Conservation (phyloP, 2,888 invertebrate genomes). For the Meta bourneti region DNA sequence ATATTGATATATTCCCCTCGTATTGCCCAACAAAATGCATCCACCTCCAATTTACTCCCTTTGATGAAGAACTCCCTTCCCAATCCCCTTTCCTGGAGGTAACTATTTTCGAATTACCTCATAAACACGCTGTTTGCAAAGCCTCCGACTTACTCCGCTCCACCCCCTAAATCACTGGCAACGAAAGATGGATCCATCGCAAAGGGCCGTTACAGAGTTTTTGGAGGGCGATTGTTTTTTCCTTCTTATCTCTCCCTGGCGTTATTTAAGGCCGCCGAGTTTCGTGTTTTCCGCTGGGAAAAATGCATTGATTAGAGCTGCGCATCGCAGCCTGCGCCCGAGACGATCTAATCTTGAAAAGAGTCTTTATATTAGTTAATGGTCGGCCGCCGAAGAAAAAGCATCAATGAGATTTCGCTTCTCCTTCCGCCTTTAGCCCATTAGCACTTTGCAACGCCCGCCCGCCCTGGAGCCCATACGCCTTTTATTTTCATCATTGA, state of each 20-base stretch:
- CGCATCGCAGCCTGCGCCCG: not conserved
- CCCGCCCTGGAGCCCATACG: not conserved
- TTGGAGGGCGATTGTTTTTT: not conserved
- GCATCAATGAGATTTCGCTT: constrained; percentile 36
- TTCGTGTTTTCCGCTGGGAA: not conserved
- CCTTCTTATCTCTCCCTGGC: not conserved
- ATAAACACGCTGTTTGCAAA: not conserved
- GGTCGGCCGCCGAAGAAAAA: constrained; percentile 10
- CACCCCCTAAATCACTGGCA: constrained; percentile 8
- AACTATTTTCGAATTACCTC: constrained; percentile 37
- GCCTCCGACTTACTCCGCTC: not conserved
- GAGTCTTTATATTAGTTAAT: constrained; percentile 64
- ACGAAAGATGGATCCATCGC: not conserved
- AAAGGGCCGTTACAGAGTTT: not conserved
- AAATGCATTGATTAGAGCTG: constrained; percentile 52
- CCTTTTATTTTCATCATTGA: constrained; percentile 43
- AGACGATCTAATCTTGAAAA: constrained; percentile 32
- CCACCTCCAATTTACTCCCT: not conserved
- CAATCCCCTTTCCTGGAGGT: not conserved
- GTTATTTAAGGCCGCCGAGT: not conserved
- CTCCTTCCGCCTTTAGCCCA: constrained; percentile 30
- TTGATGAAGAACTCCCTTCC: not conserved
- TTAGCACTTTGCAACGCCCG: constrained; percentile 33
- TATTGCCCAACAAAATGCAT: not conserved
- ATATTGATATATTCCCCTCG: too few relatives aligned